These are phyloP conservation scores for Volucella inanis DNA, from an alignment of 2,888 invertebrate genomes.

Conservation along the genomic window DNA sequence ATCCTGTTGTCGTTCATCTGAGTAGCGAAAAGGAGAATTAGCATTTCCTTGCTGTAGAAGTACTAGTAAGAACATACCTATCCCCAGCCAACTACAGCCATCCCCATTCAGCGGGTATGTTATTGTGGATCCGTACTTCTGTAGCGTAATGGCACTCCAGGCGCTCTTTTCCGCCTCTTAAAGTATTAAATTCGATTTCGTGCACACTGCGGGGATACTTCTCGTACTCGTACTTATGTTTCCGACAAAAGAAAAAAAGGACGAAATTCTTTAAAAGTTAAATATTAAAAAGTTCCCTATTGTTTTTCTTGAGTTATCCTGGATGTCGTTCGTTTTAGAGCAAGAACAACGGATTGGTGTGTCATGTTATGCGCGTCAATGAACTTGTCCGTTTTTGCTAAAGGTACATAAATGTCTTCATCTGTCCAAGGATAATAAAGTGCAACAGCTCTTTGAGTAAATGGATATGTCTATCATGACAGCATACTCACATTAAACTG, in stretches of 20 bases:
- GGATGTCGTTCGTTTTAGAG: no score
- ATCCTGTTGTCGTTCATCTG: constrained; percentile 1
- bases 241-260: background rate
- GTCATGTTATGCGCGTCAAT: constrained; percentile 25
- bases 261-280: background rate
- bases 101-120: background rate
- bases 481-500: constrained; percentile 40
- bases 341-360: constrained; percentile 8
- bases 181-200: background rate
- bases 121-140: background rate
- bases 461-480: constrained; percentile 4
- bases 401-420: constrained; percentile 7
- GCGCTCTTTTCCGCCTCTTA: background rate
- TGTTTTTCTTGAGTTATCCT: background rate
- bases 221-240: no score
- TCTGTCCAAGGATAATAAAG: background rate
- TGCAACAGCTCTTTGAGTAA: constrained; percentile 24
- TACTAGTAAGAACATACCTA: background rate
- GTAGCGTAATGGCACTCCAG: background rate
- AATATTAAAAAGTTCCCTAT: background rate
- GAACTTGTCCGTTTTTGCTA: constrained; percentile 20
- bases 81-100: background rate
- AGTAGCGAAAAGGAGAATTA: background rate
- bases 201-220: background rate
- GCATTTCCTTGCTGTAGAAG: background rate